phyloP scores from a whole-genome alignment of 2,888 invertebrate species.

The Dasypogon diadema region DNA sequence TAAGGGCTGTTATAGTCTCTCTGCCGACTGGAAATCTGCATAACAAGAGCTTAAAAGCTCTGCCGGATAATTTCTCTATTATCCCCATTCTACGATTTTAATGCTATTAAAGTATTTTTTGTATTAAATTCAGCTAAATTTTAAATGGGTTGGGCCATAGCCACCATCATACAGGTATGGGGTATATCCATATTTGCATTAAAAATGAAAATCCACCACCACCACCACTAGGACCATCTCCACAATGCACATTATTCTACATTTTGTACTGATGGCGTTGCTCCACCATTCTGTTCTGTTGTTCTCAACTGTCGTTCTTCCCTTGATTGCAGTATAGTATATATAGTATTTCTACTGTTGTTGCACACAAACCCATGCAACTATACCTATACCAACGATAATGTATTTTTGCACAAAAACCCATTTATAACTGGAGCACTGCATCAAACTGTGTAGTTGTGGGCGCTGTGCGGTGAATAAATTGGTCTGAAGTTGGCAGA shows the following conservation, averaged over 20 bases:
- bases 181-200: slow-evolving; percentile 26
- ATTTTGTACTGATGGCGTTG: background rate
- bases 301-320: slow-evolving; percentile 24
- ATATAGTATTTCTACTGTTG: background rate
- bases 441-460: slow-evolving; percentile 41
- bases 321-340: background rate
- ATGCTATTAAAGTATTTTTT: slow-evolving; percentile 45
- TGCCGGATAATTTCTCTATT: slow-evolving; percentile 15
- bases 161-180: background rate
- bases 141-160: slow-evolving; percentile 5
- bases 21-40: slow-evolving; percentile 10
- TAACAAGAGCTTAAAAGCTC: slow-evolving; percentile 46
- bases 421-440: slow-evolving; percentile 35
- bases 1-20: slow-evolving; percentile 1
- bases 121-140: slow-evolving; percentile 28
- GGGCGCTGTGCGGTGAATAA: slow-evolving; percentile 34
- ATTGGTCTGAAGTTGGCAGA: slow-evolving; percentile 33
- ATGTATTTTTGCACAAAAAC: slow-evolving; percentile 13
- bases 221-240: background rate
- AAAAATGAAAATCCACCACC: slow-evolving; percentile 15
- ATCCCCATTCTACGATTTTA: slow-evolving; percentile 39
- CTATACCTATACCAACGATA: background rate
- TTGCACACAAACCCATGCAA: background rate
- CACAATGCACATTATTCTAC: no score
- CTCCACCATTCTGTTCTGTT: background rate